Conservation (phyloP, 2,113 vertebrate genomes). For the Forbesichthys agassizii region DNA sequence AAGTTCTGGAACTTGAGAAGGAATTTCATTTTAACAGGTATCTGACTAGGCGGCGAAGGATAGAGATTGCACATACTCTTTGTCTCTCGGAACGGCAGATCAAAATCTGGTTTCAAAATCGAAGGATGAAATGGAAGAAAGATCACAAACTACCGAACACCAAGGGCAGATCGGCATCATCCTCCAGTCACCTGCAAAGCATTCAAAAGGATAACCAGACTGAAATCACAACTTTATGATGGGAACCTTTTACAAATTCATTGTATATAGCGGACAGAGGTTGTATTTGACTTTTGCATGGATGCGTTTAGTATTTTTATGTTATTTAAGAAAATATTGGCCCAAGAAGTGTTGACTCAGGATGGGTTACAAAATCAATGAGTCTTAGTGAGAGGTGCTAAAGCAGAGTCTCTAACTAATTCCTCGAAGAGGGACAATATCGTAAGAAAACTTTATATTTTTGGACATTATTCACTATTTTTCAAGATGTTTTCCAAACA, state of each 20-base stretch:
- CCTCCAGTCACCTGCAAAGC: constrained; percentile 86
- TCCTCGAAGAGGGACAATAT: constrained; percentile 55
- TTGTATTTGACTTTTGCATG: constrained; percentile 85
- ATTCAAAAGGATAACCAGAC: constrained; percentile 93
- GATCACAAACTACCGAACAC: constrained; percentile 99
- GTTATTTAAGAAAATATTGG: constrained; percentile 62
- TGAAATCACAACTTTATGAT: constrained; percentile 95
- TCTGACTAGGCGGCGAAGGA: constrained; percentile 95
- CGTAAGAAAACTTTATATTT: constrained; percentile 66
- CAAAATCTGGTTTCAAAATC: constrained; percentile 99
- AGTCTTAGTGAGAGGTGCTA: constrained; percentile 47
- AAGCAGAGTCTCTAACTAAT: constrained; percentile 52
- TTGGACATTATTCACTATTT: constrained; percentile 55
- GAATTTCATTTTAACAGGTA: constrained; percentile 99
- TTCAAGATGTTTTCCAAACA: constrained; percentile 50
- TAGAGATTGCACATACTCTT: constrained; percentile 96
- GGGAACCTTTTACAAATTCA: constrained; percentile 68
- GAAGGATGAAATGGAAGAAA: constrained; percentile 99
- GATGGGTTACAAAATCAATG: constrained; percentile 57
- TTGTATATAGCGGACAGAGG: constrained; percentile 80
- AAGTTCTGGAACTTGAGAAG: constrained; percentile 99
- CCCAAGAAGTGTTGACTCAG: constrained; percentile 60
- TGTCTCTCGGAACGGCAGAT: constrained; percentile 98
- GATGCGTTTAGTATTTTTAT: constrained; percentile 69
- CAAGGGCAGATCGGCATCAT: constrained; percentile 91